Evolutionary conservation across 2,113 vertebrate species (phyloP).

Genomic region (Naja naja): DNA sequence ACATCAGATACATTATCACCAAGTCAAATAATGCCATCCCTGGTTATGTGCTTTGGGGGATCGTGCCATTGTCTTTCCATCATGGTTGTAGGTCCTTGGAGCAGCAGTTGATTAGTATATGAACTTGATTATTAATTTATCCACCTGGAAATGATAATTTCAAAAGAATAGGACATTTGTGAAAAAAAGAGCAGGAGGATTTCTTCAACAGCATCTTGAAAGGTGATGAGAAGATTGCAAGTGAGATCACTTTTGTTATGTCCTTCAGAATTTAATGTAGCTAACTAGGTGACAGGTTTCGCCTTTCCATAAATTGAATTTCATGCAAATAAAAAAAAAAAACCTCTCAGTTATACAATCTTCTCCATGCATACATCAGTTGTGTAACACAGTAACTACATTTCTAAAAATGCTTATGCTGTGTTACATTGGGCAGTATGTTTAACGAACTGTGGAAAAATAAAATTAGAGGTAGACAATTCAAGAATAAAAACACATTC

Average conservation of each 20-base stretch:
- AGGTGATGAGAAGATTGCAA: not conserved
- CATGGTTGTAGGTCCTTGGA: not conserved
- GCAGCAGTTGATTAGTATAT: not conserved
- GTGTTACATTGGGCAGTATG: not conserved
- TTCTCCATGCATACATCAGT: not conserved
- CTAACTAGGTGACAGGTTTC: not conserved
- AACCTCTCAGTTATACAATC: not conserved
- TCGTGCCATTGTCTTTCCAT: not conserved
- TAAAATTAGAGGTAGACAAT: not conserved
- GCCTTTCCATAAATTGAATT: not conserved
- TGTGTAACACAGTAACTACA: not conserved
- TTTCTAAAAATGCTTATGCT: not conserved
- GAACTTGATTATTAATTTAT: not conserved
- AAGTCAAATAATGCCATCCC: not conserved
- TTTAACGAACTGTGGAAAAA: not conserved
- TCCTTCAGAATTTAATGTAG: not conserved
- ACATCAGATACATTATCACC: not conserved
- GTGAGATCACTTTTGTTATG: not conserved
- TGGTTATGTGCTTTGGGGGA: not conserved
- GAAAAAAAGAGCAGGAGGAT: not conserved
- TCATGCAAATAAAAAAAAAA: not conserved
- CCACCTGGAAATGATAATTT: not conserved
- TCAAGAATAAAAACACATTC: not conserved
- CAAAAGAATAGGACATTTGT: not conserved
- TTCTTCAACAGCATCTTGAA: not conserved